Conservation (phyloP, 2,113 vertebrate genomes). For the Mormyrus lacerda region DNA sequence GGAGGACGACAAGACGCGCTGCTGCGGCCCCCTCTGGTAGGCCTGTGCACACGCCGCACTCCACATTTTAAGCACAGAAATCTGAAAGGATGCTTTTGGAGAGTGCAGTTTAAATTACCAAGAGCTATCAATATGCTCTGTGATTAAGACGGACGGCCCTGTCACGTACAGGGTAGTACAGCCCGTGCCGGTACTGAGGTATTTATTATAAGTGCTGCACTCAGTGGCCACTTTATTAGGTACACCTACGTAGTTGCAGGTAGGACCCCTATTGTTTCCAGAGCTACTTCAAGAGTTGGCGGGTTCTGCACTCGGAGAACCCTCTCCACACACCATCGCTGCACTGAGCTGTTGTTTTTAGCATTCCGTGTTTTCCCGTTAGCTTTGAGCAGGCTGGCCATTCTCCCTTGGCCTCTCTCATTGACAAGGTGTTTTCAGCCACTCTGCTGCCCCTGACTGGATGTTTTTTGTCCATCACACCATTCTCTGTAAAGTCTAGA, state of each 20-base stretch:
- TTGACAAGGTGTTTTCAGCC: background rate
- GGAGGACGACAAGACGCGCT: slow-evolving; percentile 72
- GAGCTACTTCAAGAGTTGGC: background rate
- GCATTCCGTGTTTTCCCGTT: background rate
- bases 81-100: background rate
- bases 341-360: background rate
- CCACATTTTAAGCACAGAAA: background rate
- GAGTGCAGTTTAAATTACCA: background rate
- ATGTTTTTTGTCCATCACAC: background rate
- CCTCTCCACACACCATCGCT: background rate
- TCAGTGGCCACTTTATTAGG: background rate
- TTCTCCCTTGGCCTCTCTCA: background rate
- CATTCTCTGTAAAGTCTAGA: background rate
- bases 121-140: background rate
- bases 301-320: background rate
- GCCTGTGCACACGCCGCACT: slow-evolving; percentile 28
- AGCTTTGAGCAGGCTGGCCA: background rate
- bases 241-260: background rate
- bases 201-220: background rate
- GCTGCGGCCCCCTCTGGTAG: slow-evolving; percentile 85
- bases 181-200: background rate
- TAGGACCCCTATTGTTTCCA: background rate
- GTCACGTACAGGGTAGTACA: background rate
- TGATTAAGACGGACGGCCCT: background rate
- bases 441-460: background rate